Conservation (phyloP, 2,113 vertebrate genomes). For the Phyllostomus hastatus region DNA sequence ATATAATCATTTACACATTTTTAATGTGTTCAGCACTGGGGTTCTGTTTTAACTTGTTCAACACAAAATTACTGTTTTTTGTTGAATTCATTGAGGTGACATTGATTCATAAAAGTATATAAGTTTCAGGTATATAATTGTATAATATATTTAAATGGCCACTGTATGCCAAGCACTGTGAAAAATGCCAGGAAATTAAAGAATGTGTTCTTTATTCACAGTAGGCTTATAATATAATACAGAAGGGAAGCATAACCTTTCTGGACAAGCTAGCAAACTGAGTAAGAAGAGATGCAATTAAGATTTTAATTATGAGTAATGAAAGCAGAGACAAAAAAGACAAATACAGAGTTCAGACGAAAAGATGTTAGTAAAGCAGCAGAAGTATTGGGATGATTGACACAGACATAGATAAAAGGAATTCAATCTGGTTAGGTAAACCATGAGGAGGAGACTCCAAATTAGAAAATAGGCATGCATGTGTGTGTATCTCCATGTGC, state of each 20-base stretch:
- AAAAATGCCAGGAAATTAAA: not conserved
- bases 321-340: not conserved
- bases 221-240: not conserved
- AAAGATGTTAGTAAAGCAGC: not conserved
- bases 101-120: too few species aligned
- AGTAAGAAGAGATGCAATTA: not conserved
- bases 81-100: too few species aligned
- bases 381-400: not conserved
- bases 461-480: not conserved
- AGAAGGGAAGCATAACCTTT: not conserved
- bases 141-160: not conserved
- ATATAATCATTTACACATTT: not conserved
- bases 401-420: not conserved
- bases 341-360: not conserved
- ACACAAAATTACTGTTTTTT: not conserved
- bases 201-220: not conserved
- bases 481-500: not conserved
- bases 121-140: too few species aligned
- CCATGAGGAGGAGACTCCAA: not conserved
- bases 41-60: not conserved
- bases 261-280: not conserved
- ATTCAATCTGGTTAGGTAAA: not conserved
- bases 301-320: not conserved
- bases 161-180: not conserved
- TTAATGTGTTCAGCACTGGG: not conserved